These are phyloP conservation scores for Porites rus DNA, from an alignment of 92 coral and sea anemone species.

Conservation along the genomic window DNA sequence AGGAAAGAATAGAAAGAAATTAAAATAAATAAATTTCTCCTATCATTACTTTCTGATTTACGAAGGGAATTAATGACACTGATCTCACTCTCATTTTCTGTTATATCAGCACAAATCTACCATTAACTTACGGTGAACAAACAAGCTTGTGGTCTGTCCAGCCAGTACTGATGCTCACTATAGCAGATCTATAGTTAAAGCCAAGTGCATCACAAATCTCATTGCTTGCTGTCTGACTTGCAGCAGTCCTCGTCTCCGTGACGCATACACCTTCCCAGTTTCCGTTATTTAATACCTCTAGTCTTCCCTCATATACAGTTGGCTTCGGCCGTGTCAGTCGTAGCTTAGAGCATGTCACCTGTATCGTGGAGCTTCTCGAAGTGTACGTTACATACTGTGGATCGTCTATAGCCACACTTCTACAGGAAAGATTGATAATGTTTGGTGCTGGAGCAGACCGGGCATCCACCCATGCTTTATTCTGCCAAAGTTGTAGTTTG, in stretches of 20 bases:
- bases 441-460: neutral
- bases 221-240: neutral
- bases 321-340: slow-evolving; percentile 25
- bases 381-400: neutral
- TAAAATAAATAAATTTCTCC: no score
- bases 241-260: neutral
- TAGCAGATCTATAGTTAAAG: neutral
- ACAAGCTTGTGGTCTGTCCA: slow-evolving; percentile 25
- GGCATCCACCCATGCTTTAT: slow-evolving; percentile 5
- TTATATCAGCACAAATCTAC: no score
- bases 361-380: neutral
- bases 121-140: slow-evolving; percentile 28
- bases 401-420: neutral
- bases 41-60: no score
- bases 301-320: slow-evolving; percentile 38
- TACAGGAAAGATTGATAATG: neutral
- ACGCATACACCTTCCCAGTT: slow-evolving; percentile 42
- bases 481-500: slow-evolving; percentile 28
- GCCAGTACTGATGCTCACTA: slow-evolving; percentile 22
- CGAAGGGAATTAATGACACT: no score
- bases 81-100: neutral
- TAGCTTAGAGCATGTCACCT: slow-evolving; percentile 22
- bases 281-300: slow-evolving; percentile 25
- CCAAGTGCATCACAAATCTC: slow-evolving; percentile 32
- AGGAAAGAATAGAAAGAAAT: no score